phyloP scores from a whole-genome alignment of 2,888 invertebrate species.

The Mythimna pallens region DNA sequence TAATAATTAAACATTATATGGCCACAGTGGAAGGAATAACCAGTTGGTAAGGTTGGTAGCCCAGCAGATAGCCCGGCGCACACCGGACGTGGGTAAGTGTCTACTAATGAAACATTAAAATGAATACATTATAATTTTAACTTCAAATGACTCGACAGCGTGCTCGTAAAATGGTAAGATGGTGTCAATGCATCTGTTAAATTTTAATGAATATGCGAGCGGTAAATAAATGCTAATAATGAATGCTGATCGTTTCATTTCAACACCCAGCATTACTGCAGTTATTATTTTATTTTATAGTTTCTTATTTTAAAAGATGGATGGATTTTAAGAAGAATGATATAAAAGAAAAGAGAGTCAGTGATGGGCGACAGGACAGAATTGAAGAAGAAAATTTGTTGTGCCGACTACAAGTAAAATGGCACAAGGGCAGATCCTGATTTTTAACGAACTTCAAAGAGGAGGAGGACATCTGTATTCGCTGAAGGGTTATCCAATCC shows the following conservation, averaged over 20 bases:
- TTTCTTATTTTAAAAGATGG: too few species aligned
- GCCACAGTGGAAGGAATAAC: neutral
- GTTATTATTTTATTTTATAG: neutral
- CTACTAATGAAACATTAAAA: neutral
- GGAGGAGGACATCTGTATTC: too few species aligned
- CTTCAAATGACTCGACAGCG: neutral
- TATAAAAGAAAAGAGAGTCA: too few species aligned
- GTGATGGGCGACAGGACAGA: too few species aligned
- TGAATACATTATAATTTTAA: neutral
- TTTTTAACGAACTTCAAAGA: too few species aligned
- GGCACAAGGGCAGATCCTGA: too few species aligned
- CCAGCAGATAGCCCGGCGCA: neutral
- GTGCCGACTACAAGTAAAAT: too few species aligned
- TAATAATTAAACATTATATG: neutral
- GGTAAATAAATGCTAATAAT: constrained; percentile 8
- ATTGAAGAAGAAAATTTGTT: too few species aligned
- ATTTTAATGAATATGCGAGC: constrained; percentile 18
- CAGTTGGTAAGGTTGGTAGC: neutral
- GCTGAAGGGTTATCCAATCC: too few species aligned
- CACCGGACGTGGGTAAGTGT: neutral
- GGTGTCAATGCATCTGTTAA: neutral
- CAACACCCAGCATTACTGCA: too few species aligned
- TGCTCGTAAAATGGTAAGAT: constrained; percentile 16
- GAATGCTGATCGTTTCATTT: neutral
- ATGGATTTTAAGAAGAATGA: too few species aligned